These are phyloP conservation scores for Iguana delicatissima DNA, from an alignment of 2,797 vertebrate genomes.

Conservation along the genomic window DNA sequence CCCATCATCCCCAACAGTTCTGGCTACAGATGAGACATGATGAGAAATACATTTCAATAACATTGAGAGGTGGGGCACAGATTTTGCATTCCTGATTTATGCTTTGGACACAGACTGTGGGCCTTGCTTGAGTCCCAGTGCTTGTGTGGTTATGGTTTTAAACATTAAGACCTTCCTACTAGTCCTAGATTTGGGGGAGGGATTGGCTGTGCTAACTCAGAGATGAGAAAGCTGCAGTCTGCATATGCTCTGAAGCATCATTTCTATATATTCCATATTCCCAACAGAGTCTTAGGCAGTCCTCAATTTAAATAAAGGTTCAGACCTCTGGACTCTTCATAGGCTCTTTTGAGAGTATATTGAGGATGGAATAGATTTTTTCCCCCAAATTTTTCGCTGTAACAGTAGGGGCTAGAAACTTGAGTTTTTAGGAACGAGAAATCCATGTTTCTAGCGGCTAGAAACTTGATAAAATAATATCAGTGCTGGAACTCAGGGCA, in stretches of 20 bases:
- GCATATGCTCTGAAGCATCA: neutral
- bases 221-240: neutral
- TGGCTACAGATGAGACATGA: neutral
- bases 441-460: neutral
- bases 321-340: neutral
- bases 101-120: too few relatives aligned
- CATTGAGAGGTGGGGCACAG: too few relatives aligned
- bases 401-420: neutral
- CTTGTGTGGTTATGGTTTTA: neutral
- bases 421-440: slow-evolving; percentile 11
- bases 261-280: neutral
- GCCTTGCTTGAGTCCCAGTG: neutral
- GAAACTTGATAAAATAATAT: slow-evolving; percentile 7
- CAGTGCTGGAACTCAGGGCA: neutral
- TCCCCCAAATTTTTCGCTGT: neutral
- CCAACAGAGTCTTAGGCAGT: neutral
- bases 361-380: neutral
- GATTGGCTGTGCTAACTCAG: neutral
- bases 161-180: neutral
- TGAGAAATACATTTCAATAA: neutral
- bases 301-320: neutral
- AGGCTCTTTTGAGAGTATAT: neutral
- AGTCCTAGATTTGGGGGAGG: neutral
- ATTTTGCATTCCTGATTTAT: too few relatives aligned
- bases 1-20: neutral